phyloP scores from a whole-genome alignment of 1,140 invertebrate species.

The Acromyrmex heyeri region DNA sequence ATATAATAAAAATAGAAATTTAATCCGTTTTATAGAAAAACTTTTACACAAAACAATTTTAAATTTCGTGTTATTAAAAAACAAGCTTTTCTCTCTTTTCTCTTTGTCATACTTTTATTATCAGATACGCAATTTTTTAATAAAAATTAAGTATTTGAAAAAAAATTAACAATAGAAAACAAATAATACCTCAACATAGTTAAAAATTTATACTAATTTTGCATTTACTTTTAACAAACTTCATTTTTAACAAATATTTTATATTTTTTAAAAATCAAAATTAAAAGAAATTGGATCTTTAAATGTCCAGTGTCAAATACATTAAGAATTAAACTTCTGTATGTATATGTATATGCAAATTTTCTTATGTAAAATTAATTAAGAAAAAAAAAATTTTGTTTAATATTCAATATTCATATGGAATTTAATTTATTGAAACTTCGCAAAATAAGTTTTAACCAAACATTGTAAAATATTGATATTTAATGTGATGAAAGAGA shows the following conservation, averaged over 20 bases:
- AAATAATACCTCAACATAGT: neutral
- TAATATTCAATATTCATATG: neutral
- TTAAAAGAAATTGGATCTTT: neutral
- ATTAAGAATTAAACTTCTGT: neutral
- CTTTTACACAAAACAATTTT: slow-evolving; percentile 12
- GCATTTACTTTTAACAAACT: neutral
- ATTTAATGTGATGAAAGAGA: neutral
- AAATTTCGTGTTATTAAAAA: neutral
- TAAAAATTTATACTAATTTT: neutral
- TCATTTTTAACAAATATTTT: neutral
- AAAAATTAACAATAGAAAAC: neutral
- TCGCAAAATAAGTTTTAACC: neutral
- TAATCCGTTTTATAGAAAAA: neutral
- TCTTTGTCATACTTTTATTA: neutral
- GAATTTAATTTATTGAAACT: neutral
- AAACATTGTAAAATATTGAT: neutral
- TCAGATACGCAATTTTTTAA: neutral
- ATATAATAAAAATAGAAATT: neutral
- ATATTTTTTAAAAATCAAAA: too few species aligned
- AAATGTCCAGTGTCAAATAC: neutral
- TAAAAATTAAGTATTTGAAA: neutral
- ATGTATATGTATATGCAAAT: neutral
- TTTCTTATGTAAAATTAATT: neutral
- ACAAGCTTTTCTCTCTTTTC: neutral
- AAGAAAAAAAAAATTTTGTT: neutral